Base-by-base conservation (phyloP, 2,888 invertebrate genomes). In the Xylophagus ater region DNA sequence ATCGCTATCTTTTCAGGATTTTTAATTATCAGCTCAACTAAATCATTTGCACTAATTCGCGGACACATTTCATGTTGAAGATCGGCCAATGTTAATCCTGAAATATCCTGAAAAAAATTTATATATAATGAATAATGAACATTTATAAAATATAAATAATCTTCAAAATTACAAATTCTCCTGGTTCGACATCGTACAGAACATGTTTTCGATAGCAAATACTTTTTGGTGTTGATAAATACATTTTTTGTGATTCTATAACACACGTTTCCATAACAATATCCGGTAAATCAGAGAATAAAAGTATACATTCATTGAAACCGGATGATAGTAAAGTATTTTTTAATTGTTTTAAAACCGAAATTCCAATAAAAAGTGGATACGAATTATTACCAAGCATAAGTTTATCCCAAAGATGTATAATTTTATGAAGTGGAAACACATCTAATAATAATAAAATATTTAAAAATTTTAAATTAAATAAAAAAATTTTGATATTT, bases 271-370 rank as follows among this genome's bases (percentile, higher is more conserved):
- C 92, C 54, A 96, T 94, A 52, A 93, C 92, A 43, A 96, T 88
- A 65, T 94, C 94, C 34, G 97, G 97, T 55, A 98, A 73, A 68
- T 98, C 97, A n/a, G 96, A 96, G 67, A 98, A 98, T 15, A 97
- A 69, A 25, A 98, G 68, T 51, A 98, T 98, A 58, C 97, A 97
- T 59, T 98, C 98, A 61, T 98, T 98, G 66, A 98, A 98, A 8
- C 93, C 93, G 0, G 89, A 92, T 5, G 76, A 74, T 3, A 98
- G 71, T 6, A 96, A 65, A 0, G 86, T 80, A 48, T 79, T 81
- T 37, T 89, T 71, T 18, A 97, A 67, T 60, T 97, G 96, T 38
- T 82, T 76, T 28, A 98, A 68, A 49, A 98, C 86, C 0, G 92
- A 88, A 7, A 96, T 76, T 2, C 97, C 98, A 58, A 98, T 87